A percentile compares a stretch with the other conserved stretches of the same genome.
phyloP scores from a whole-genome alignment of 1,140 invertebrate species.

The Hesperophylax magnus region DNA sequence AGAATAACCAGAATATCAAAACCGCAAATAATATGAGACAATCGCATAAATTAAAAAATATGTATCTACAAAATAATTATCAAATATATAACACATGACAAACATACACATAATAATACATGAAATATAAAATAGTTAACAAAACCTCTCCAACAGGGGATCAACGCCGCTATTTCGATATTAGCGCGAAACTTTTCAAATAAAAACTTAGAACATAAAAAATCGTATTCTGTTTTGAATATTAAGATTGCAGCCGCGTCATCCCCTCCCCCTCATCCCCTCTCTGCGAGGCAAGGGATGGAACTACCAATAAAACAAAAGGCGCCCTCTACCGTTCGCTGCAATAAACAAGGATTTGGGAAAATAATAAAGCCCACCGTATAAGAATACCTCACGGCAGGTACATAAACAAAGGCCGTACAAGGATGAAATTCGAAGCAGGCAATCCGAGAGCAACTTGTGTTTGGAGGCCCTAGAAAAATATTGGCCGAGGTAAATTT shows the following conservation, averaged over 20 bases:
- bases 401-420: slow-evolving; percentile 47
- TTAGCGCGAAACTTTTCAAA: slow-evolving; percentile 28
- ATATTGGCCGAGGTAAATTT: slow-evolving; percentile 38
- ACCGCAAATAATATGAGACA: no score
- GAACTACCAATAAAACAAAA: slow-evolving; percentile 40
- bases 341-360: slow-evolving; percentile 56
- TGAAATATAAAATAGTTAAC: no score
- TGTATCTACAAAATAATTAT: no score
- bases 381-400: slow-evolving; percentile 49
- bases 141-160: no score
- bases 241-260: background rate
- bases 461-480: background rate
- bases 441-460: slow-evolving; percentile 16
- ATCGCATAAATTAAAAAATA: no score
- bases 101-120: no score
- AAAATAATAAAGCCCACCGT: slow-evolving; percentile 55
- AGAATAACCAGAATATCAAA: no score
- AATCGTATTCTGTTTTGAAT: slow-evolving; percentile 7
- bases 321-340: slow-evolving; percentile 29
- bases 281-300: background rate
- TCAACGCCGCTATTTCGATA: background rate
- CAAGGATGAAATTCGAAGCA: slow-evolving; percentile 39
- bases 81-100: no score
- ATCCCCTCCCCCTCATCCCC: background rate
- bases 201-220: slow-evolving; percentile 16